Percentiles rank a stretch among this genome's conserved stretches.
Conservation (phyloP, 2,113 vertebrate species). For the Triplophysa tibetana region DNA sequence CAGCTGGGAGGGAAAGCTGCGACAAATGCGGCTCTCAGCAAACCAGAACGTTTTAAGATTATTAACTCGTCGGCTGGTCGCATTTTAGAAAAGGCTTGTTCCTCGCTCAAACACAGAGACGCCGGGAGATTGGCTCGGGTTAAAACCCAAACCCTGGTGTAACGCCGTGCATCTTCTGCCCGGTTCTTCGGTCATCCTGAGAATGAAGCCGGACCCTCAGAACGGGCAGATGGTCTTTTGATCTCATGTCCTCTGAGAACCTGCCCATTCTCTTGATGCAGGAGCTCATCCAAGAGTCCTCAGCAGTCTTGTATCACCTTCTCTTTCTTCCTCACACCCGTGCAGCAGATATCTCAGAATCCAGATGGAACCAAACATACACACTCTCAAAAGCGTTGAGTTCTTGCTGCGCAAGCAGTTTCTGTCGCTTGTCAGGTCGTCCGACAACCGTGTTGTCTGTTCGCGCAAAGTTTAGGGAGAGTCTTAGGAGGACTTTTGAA, state of each 20-base stretch:
- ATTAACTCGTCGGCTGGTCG: not conserved
- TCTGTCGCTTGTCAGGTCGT: constrained; percentile 34
- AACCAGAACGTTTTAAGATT: not conserved
- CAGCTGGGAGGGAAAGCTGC: constrained; percentile 12
- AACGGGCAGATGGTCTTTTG: constrained; percentile 73
- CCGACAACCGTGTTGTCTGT: constrained; percentile 1
- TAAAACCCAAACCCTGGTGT: not conserved
- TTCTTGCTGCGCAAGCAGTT: not conserved
- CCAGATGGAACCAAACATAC: not conserved
- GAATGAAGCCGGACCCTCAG: constrained; percentile 46
- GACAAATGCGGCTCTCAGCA: not conserved
- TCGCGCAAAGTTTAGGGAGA: too few relatives aligned
- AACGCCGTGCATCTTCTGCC: constrained; percentile 43
- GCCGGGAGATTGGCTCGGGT: not conserved
- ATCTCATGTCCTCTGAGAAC: constrained; percentile 70
- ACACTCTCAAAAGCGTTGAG: not conserved
- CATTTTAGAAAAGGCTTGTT: not conserved
- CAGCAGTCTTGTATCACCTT: constrained; percentile 44
- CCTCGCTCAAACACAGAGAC: not conserved
- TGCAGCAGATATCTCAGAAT: constrained; percentile 8
- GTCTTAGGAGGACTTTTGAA: not conserved
- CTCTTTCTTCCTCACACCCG: not conserved
- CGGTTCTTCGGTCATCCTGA: constrained; percentile 31
- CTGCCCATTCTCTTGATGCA: constrained; percentile 67
- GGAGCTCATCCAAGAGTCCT: constrained; percentile 62